These are phyloP conservation scores for Lasioglossum calceatum DNA, from an alignment of 2,888 invertebrate species.

Conservation along the genomic window DNA sequence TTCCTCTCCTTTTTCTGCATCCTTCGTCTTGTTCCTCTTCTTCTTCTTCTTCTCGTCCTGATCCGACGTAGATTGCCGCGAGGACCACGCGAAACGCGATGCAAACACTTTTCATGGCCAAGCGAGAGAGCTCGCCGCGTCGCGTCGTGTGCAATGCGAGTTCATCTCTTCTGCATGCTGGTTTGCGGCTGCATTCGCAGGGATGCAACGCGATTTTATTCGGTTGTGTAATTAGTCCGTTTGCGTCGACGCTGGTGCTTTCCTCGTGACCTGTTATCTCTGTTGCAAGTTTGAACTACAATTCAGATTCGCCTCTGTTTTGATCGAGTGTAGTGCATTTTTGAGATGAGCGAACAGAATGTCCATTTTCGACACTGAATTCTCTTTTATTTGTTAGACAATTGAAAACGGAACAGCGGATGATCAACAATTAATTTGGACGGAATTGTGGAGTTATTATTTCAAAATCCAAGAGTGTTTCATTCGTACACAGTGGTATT, in stretches of 20 bases:
- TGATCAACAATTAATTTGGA: too few relatives aligned
- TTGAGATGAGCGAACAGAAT: neutral
- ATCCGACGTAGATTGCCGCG: conserved; percentile 53
- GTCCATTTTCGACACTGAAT: too few relatives aligned
- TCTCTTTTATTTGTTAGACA: too few relatives aligned
- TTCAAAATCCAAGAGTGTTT: too few relatives aligned
- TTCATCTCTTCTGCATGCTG: neutral
- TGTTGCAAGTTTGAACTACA: too few relatives aligned
- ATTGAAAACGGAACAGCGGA: too few relatives aligned
- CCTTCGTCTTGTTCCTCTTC: neutral
- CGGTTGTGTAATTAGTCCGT: neutral
- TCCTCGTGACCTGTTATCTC: too few relatives aligned
- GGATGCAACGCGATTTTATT: neutral
- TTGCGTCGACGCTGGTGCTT: too few relatives aligned
- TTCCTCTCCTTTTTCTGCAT: neutral
- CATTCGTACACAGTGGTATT: too few relatives aligned
- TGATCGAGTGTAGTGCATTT: neutral
- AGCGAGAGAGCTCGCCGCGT: conserved; percentile 46
- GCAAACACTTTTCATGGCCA: conserved; percentile 57
- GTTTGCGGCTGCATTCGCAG: neutral
- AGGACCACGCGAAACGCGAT: conserved; percentile 56
- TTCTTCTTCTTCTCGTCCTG: conserved; percentile 13
- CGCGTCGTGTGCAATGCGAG: conserved; percentile 29
- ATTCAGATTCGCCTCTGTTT: neutral
- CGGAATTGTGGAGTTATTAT: too few relatives aligned